Base-by-base conservation (phyloP, 53 echinoderm and acorn worm genomes). In the Holothuria scabra region DNA sequence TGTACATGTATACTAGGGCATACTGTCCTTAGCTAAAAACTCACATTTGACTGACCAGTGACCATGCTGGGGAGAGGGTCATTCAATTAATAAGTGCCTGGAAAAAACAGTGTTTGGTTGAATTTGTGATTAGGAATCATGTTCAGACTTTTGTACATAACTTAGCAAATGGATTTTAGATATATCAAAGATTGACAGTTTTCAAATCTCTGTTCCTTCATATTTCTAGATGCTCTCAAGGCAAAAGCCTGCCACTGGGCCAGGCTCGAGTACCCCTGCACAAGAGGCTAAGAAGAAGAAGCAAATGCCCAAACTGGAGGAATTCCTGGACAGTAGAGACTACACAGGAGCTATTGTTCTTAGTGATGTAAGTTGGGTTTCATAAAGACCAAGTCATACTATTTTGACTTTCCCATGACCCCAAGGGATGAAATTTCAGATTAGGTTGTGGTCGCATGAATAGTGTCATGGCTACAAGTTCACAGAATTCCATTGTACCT, bases 221-320 rank as follows among this genome's bases (percentile, higher is more conserved):
- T 65, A 66, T 22, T 88, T 72, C 16, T 80, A 96, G 96, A 96
- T 96, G 96, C 96, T 96, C 65, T 96, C 96, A 92, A 93, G 92
- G 93, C 91, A 91, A 81, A 93, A 92, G 90, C 96, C 93, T 86
- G 96, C 96, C 86, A 83, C 91, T 24, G 96, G 93, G 91, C 96
- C 93, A 31, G 96, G 93, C 84, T 85, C 93, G 30, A 75, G 85
- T 48, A 91, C 96, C 60, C 93, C 93, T 46, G 89, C 96, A 31
- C 90, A 91, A 63, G 93, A 96, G 87, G 87, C 85, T 62, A 96
- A 93, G 75, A 93, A 93, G 81, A 96, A 96, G 88, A 96, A 96
- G 60, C 89, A 93, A 76, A 93, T 96, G 87, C 96, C 96, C 3
- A 93, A 90, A 56, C 56, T 93, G 19, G 93, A 92, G 57, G 96